phyloP scores from a whole-genome alignment of 2,113 vertebrate genomes.

The Cynoglossus semilaevis region DNA sequence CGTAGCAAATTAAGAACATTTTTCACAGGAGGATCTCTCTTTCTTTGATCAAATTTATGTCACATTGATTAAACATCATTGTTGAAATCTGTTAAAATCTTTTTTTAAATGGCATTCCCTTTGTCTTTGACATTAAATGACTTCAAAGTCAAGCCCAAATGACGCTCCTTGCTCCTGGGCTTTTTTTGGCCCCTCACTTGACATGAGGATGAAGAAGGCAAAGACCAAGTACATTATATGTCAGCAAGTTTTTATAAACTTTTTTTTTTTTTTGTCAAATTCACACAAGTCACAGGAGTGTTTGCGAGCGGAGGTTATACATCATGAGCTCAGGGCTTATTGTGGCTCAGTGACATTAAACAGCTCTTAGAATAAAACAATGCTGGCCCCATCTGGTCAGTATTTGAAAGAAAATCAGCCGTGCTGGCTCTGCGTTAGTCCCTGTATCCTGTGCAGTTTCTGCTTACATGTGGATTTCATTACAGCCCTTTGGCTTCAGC shows the following conservation, averaged over 20 bases:
- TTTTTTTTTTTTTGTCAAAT: conserved; percentile 63
- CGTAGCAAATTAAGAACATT: conserved; percentile 10
- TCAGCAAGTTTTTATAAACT: conserved; percentile 61
- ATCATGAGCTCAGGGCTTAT: conserved; percentile 50
- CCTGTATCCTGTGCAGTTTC: conserved; percentile 22
- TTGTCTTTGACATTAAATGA: conserved; percentile 25
- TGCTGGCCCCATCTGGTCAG: conserved; percentile 74
- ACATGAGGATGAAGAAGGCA: conserved; percentile 45
- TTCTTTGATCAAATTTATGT: conserved; percentile 47
- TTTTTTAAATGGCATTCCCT: conserved; percentile 26
- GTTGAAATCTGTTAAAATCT: neutral
- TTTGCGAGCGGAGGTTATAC: conserved; percentile 55
- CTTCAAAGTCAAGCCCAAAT: conserved; percentile 43
- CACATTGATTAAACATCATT: conserved; percentile 30
- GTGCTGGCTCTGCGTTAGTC: conserved; percentile 42
- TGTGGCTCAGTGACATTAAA: conserved; percentile 66
- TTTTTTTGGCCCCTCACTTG: conserved; percentile 18
- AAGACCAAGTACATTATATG: conserved; percentile 57
- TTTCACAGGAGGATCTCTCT: conserved; percentile 23
- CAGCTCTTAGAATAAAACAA: conserved; percentile 68
- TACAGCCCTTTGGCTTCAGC: conserved; percentile 47
- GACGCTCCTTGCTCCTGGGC: conserved; percentile 29
- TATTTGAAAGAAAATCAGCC: conserved; percentile 66
- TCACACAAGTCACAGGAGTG: conserved; percentile 58
- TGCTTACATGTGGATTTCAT: conserved; percentile 65